Conservation (phyloP, 2,888 invertebrate species). For the Drosophila sordidula region DNA sequence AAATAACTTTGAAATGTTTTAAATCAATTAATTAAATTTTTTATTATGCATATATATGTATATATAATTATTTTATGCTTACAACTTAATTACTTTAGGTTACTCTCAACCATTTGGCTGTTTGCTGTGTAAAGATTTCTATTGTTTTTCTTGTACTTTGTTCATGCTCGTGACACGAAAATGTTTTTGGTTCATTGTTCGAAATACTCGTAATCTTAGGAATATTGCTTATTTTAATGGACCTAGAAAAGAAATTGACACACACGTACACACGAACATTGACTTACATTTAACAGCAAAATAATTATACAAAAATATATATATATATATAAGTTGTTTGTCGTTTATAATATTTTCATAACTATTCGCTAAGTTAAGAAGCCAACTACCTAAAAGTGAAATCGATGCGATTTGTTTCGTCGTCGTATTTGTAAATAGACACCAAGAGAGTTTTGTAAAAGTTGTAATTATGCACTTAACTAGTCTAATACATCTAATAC, state of each 20-base stretch:
- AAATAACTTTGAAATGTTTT: background rate
- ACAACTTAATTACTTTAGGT: slow-evolving; percentile 38
- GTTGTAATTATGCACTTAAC: slow-evolving; percentile 54
- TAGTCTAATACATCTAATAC: slow-evolving; percentile 35
- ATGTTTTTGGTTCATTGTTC: slow-evolving; percentile 23
- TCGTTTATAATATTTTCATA: slow-evolving; percentile 50
- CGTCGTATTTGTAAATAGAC: slow-evolving; percentile 73
- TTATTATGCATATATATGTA: slow-evolving; percentile 29
- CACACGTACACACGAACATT: slow-evolving; percentile 23
- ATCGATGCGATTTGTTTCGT: slow-evolving; percentile 56
- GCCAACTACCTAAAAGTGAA: slow-evolving; percentile 68
- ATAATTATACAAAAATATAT: slow-evolving; percentile 76
- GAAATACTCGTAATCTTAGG: slow-evolving; percentile 35
- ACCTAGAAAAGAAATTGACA: slow-evolving; percentile 57
- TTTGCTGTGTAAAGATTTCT: slow-evolving; percentile 69
- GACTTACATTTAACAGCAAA: slow-evolving; percentile 61
- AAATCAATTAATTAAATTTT: slow-evolving; percentile 21
- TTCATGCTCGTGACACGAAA: slow-evolving; percentile 80
- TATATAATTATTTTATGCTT: slow-evolving; percentile 45
- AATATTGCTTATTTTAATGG: slow-evolving; percentile 44
- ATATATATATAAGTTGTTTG: slow-evolving; percentile 21
- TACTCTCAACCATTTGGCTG: slow-evolving; percentile 38
- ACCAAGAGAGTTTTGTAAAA: slow-evolving; percentile 80
- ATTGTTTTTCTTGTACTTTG: slow-evolving; percentile 80
- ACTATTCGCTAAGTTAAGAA: slow-evolving; percentile 66